A percentile compares a stretch with the other conserved stretches of the same genome.
These are phyloP conservation scores for Gisinianus flammeolus DNA, from an alignment of 2,888 invertebrate genomes.

Conservation along the genomic window DNA sequence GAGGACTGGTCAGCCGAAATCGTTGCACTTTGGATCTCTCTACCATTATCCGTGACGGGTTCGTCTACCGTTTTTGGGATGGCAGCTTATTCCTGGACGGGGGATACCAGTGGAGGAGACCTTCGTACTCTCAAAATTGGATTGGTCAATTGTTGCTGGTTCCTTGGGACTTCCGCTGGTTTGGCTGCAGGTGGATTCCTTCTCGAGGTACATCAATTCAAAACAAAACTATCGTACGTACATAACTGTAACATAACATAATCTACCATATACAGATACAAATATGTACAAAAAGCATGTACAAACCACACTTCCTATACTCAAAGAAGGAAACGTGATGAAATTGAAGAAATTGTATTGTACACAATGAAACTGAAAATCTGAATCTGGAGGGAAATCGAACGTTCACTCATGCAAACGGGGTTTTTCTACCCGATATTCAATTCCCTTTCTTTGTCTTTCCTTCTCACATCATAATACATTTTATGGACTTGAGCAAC, in stretches of 20 bases:
- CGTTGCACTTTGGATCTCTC: background rate
- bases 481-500: too few species aligned
- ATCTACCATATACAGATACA: background rate
- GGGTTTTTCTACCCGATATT: too few species aligned
- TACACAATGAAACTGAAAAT: too few species aligned
- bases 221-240: background rate
- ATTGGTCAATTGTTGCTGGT: background rate
- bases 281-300: too few species aligned
- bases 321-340: too few species aligned
- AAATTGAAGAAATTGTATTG: too few species aligned
- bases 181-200: slow-evolving; percentile 1
- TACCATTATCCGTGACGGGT: slow-evolving; percentile 6
- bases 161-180: slow-evolving; percentile 2
- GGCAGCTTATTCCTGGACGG: slow-evolving; percentile 18
- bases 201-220: background rate
- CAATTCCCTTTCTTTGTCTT: too few species aligned
- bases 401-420: too few species aligned
- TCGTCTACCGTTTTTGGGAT: slow-evolving; percentile 12
- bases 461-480: too few species aligned
- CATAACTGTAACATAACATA: background rate
- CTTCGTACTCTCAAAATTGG: slow-evolving; percentile 17
- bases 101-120: background rate
- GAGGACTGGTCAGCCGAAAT: background rate
- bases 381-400: too few species aligned
- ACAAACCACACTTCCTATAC: too few species aligned